phyloP scores from a whole-genome alignment of 2,888 invertebrate genomes.

The Sinohyriopsis cumingii region DNA sequence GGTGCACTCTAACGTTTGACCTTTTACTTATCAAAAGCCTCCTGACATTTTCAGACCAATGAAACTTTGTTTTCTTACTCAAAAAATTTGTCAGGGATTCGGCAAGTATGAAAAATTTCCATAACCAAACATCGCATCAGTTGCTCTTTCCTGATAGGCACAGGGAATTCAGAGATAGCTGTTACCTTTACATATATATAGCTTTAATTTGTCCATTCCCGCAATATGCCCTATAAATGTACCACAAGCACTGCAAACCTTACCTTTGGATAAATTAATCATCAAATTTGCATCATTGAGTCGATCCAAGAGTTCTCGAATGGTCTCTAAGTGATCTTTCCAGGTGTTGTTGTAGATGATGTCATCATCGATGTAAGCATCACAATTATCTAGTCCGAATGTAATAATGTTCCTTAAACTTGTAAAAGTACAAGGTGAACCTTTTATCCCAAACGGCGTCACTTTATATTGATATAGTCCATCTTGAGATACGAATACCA shows the following conservation, averaged over 20 bases:
- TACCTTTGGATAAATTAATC: too few species aligned
- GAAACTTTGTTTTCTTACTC: too few species aligned
- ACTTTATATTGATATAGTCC: conserved; percentile 26
- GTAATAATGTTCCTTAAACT: conserved; percentile 14
- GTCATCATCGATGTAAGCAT: conserved; percentile 22
- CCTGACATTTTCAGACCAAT: too few species aligned
- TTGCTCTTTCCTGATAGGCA: conserved; percentile 11
- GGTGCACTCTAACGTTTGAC: conserved; percentile 1
- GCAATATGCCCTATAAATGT: conserved; percentile 28
- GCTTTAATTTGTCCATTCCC: conserved; percentile 20
- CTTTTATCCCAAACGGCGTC: conserved; percentile 32
- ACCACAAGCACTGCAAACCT: not conserved
- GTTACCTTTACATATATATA: conserved; percentile 8
- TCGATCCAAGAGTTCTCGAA: conserved; percentile 1
- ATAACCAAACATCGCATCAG: conserved; percentile 12
- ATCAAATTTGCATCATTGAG: too few species aligned
- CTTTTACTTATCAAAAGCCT: too few species aligned
- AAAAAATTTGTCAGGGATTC: conserved; percentile 8
- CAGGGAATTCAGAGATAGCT: conserved; percentile 12
- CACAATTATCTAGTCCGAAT: conserved; percentile 6
- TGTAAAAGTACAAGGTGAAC: conserved; percentile 22
- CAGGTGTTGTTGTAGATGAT: conserved; percentile 11
- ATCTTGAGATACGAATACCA: conserved; percentile 25
- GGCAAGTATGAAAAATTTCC: conserved; percentile 19
- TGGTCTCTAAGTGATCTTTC: conserved; percentile 7